phyloP scores from a whole-genome alignment of 1,140 invertebrate species.

The Trachelipus rathkii region DNA sequence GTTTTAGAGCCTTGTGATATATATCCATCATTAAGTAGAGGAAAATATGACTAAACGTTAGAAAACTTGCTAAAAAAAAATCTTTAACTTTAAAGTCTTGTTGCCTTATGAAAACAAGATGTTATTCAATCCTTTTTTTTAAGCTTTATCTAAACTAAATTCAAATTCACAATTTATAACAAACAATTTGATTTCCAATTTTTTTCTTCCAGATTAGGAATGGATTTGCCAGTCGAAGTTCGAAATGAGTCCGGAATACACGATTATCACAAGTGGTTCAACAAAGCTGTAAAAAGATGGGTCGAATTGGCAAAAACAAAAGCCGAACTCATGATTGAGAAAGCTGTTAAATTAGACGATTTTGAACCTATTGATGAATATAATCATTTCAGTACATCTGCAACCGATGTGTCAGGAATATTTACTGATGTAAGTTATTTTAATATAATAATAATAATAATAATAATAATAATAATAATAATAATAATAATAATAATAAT shows the following conservation, averaged over 20 bases:
- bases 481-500: no score
- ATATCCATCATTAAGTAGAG: no score
- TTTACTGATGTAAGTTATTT: constrained; percentile 33
- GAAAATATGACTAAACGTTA: no score
- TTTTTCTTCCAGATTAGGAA: constrained; percentile 2
- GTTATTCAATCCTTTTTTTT: no score
- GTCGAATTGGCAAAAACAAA: constrained; percentile 13
- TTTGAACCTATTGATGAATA: constrained; percentile 32
- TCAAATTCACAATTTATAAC: no score
- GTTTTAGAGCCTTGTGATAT: no score
- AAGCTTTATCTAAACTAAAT: no score
- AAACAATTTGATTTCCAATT: not conserved
- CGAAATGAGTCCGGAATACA: constrained; percentile 18
- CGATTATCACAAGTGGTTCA: constrained; percentile 26
- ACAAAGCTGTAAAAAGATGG: constrained; percentile 21
- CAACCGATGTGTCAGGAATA: constrained; percentile 35
- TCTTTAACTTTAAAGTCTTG: no score
- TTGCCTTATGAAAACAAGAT: no score
- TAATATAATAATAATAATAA: no score
- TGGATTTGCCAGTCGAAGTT: constrained; percentile 12
- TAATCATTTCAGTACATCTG: constrained; percentile 40
- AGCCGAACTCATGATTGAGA: constrained; percentile 33
- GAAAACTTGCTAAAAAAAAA: no score
- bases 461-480: no score
- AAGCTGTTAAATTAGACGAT: constrained; percentile 35